phyloP scores from a whole-genome alignment of 2,113 vertebrate species.

The Penelope pileata region DNA sequence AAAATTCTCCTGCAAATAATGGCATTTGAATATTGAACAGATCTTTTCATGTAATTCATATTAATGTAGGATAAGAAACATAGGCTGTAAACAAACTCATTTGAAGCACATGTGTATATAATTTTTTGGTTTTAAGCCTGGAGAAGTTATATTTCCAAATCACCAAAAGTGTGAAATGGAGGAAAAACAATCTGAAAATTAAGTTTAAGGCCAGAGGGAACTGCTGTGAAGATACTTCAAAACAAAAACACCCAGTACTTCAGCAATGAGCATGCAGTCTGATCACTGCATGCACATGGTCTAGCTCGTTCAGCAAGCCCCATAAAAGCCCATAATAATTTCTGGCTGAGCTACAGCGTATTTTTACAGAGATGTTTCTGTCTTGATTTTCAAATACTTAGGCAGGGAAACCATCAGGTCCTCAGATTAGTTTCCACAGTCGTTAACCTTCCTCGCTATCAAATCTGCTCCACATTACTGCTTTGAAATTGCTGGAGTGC shows the following conservation, averaged over 20 bases:
- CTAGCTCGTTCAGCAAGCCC: background rate
- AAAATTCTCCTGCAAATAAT: conserved; percentile 30
- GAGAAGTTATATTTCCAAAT: conserved; percentile 3
- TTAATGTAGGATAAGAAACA: conserved; percentile 42
- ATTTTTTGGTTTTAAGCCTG: background rate
- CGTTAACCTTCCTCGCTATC: background rate
- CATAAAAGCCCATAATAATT: background rate
- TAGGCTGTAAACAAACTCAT: background rate
- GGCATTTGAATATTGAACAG: conserved; percentile 27
- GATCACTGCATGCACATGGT: rapidly evolving
- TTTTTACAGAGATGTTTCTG: background rate
- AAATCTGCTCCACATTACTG: background rate
- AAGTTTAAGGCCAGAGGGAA: background rate
- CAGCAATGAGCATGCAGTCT: background rate
- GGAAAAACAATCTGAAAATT: background rate
- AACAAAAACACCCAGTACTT: background rate
- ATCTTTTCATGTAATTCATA: conserved; percentile 22
- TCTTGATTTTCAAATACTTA: background rate
- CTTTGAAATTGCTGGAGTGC: background rate
- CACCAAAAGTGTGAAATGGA: background rate
- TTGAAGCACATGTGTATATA: background rate
- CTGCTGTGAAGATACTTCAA: background rate
- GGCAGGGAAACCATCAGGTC: background rate
- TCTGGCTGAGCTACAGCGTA: background rate
- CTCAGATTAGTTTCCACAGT: rapidly evolving